Conservation (phyloP, 2,113 vertebrate genomes). For the Spermophilus dauricus region DNA sequence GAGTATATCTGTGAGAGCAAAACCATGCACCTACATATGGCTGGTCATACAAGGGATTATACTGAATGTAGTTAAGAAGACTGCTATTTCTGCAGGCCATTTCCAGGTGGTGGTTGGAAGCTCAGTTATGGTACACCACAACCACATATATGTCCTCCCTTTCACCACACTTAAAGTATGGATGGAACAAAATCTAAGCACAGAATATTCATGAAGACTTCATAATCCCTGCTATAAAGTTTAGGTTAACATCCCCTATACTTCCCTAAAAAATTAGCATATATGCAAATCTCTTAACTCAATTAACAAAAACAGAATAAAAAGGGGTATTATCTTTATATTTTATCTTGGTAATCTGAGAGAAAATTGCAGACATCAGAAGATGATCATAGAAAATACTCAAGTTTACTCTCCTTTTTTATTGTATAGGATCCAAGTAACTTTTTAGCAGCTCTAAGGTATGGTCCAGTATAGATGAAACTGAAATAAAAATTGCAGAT, state of each 20-base stretch:
- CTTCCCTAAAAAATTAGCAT: background rate
- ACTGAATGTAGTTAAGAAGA: background rate
- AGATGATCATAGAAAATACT: background rate
- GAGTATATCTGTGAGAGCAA: background rate
- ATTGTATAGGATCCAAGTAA: background rate
- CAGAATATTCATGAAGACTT: background rate
- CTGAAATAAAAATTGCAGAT: background rate
- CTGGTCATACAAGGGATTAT: background rate
- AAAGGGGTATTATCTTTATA: background rate
- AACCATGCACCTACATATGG: background rate
- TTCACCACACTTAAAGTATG: fast-evolving
- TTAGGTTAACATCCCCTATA: background rate
- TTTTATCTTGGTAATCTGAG: background rate
- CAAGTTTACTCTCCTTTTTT: background rate
- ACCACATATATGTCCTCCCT: background rate
- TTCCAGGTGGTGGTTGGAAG: background rate
- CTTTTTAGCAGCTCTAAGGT: background rate
- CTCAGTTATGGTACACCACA: background rate
- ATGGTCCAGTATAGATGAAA: background rate
- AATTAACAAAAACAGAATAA: background rate
- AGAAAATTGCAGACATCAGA: background rate
- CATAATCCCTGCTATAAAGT: background rate
- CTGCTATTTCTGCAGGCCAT: background rate
- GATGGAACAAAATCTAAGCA: background rate
- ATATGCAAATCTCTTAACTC: background rate